phyloP scores from a whole-genome alignment of 2,113 vertebrate species.

The cattle (Bos taurus) region ARS-UCD2.0 NC_037352.1:36091001-36091500 shows the following conservation, averaged over 20 bases:
- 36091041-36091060: not conserved
- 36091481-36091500: not conserved
- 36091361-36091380: constrained; percentile 38
- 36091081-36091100: not conserved
- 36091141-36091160: constrained; percentile 27
- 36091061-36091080: not conserved
- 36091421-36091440: not conserved
- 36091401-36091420: not conserved
- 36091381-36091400: constrained; percentile 57
- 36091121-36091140: not conserved
- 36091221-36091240: constrained; percentile 57
- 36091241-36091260: constrained; percentile 69
- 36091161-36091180: constrained; percentile 40
- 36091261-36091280: constrained; percentile 51
- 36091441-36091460: constrained; percentile 1
- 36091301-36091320: not conserved
- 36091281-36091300: constrained; percentile 52
- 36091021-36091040: not conserved
- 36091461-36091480: constrained; percentile 20
- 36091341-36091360: not conserved
- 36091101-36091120: not conserved
- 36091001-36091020: not conserved
- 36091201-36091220: not conserved
- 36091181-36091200: constrained; percentile 7
- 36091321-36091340: not conserved